phyloP scores from a whole-genome alignment of 2,888 invertebrate species.

The Acanthosepion esculentum region DNA sequence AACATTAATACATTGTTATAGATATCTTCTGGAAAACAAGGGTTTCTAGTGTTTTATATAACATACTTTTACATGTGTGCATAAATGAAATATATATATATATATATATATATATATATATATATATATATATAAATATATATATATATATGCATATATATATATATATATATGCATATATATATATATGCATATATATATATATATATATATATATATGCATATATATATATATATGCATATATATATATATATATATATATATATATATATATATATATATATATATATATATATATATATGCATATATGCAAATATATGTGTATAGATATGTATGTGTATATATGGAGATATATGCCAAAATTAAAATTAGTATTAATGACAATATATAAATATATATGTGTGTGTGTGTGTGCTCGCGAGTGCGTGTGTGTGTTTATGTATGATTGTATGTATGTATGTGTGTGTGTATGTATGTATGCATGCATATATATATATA shows the following conservation, averaged over 20 bases:
- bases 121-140: constrained; percentile 33
- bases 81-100: constrained; percentile 17
- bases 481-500: no score
- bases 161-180: not conserved
- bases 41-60: no score
- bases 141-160: constrained; percentile 41
- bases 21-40: no score
- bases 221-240: no score
- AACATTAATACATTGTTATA: no score
- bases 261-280: constrained; percentile 36
- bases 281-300: constrained; percentile 43
- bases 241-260: no score
- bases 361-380: not conserved
- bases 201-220: no score
- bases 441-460: not conserved
- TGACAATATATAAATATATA: not conserved
- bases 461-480: not conserved
- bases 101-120: constrained; percentile 37
- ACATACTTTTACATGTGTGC: not conserved
- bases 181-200: not conserved
- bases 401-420: not conserved
- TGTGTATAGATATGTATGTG: not conserved
- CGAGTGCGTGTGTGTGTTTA: not conserved
- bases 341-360: no score
- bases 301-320: not conserved